Base-by-base conservation (phyloP, 2,113 vertebrate genomes). In the Epinephelus cyanopodus region DNA sequence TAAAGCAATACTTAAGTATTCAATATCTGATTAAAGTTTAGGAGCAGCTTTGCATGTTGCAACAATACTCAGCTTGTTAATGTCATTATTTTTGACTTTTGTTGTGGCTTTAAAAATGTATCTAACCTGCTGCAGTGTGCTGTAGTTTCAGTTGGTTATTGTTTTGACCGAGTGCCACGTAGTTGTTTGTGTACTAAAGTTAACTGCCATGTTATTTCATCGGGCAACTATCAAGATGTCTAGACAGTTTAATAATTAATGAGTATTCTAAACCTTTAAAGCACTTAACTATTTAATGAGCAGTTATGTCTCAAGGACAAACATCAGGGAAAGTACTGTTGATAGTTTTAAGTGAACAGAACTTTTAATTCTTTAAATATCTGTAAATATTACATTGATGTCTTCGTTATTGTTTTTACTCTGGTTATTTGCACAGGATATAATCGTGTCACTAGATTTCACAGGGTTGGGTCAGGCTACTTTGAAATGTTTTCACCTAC, bases 171-270 rank as follows among this genome's bases (percentile, higher is more conserved):
- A 66, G 18, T 57, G 21, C 56, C 48, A 54, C 47, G 68, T 63
- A 81, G 33, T 78, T 62, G 73, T 87, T 85, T 84, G 79, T 81
- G 79, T 64, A 67, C 74, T 74, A 42, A 75, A 65, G 83, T 90
- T 87, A 89, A 87, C 68, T 83, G 87, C 50, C 84, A 75, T 81
- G 90, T 89, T 88, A 84, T 88, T 85, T 92, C 85, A 90, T 92
- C 81, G 66, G 84, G 39, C 77, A 77, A 79, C 85, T 82, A 90
- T 91, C 85, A 90, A 82, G 74, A 83, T 81, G 93, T 95, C 92
- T 94, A 94, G 91, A 94, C 92, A 45, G 62, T 42, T 93, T 15
- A 92, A 93, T 94, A 92, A 90, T 93, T 83, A 86, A 92, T 93
- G 89, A 87, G 81, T 54, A 87, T 90, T 89, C 77, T 87, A 86